Conservation (phyloP, 92 coral and sea anemone genomes). For the Montipora capitata region DNA sequence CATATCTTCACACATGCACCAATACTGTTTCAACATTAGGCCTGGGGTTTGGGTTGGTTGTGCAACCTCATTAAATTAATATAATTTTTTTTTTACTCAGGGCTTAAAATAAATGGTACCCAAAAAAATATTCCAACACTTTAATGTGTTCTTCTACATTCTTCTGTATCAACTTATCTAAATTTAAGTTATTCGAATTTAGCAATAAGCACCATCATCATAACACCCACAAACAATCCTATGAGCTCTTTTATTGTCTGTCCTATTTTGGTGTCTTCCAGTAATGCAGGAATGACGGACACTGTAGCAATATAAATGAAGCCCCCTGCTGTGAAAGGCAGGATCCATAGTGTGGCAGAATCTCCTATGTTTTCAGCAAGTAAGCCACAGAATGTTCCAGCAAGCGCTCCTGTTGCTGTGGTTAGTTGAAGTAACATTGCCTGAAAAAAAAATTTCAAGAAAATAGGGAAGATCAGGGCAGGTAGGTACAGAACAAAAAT, state of each 20-base stretch:
- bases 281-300: slow-evolving; percentile 95
- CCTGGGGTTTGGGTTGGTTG: too few relatives aligned
- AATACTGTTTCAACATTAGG: too few relatives aligned
- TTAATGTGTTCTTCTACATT: too few relatives aligned
- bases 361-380: slow-evolving; percentile 95
- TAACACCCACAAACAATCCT: slow-evolving; percentile 91
- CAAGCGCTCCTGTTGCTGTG: slow-evolving; percentile 97
- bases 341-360: slow-evolving; percentile 96
- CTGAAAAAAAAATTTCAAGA: slow-evolving; percentile 31
- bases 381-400: slow-evolving; percentile 95
- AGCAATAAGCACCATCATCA: slow-evolving; percentile 98
- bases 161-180: too few relatives aligned
- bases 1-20: too few relatives aligned
- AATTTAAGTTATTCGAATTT: slow-evolving; percentile 73
- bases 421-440: slow-evolving; percentile 97
- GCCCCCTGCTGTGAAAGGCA: slow-evolving; percentile 99
- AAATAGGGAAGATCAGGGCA: too few relatives aligned
- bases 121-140: too few relatives aligned
- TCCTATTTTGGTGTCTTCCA: slow-evolving; percentile 93
- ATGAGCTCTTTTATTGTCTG: slow-evolving; percentile 96
- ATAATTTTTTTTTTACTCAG: too few relatives aligned
- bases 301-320: slow-evolving; percentile 98
- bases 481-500: too few relatives aligned
- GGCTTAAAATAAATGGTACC: too few relatives aligned
- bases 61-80: too few relatives aligned